Evolutionary conservation across 2,888 invertebrate species (phyloP).

Genomic region (Galerucella nymphaeae): DNA sequence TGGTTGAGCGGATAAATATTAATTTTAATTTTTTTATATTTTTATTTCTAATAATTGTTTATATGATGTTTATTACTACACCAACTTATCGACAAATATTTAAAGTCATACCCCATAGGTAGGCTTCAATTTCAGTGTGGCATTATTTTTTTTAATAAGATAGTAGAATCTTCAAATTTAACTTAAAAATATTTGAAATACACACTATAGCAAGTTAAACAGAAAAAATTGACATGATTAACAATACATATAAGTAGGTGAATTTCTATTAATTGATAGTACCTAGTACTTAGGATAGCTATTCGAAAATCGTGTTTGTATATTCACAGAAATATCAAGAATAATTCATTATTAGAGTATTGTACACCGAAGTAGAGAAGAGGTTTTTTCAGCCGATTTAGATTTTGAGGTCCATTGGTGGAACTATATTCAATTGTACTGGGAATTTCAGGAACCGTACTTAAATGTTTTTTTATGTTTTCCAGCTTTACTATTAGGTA

Average conservation of each 20-base stretch:
- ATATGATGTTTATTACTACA: not conserved
- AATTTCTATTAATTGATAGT: not conserved
- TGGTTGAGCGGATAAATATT: too few relatives aligned
- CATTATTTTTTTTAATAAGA: not conserved
- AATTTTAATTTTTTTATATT: too few relatives aligned
- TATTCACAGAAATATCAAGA: constrained; percentile 1
- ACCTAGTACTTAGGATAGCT: too few relatives aligned
- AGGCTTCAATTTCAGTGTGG: not conserved
- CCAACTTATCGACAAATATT: not conserved
- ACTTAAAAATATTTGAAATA: not conserved
- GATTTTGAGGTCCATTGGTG: too few relatives aligned
- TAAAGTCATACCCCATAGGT: not conserved
- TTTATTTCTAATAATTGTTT: not conserved
- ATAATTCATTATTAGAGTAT: not conserved
- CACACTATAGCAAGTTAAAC: not conserved
- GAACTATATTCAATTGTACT: too few relatives aligned
- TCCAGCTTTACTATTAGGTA: too few relatives aligned
- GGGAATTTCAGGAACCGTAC: too few relatives aligned
- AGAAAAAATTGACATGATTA: not conserved
- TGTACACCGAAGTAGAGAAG: not conserved
- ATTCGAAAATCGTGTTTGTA: not conserved
- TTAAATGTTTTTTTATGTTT: too few relatives aligned
- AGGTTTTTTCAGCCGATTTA: too few relatives aligned
- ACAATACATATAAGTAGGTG: constrained; percentile 1
- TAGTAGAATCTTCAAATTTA: not conserved